Evolutionary conservation across 2,113 vertebrate genomes (phyloP).

Genomic region (Pelodiscus sinensis): DNA sequence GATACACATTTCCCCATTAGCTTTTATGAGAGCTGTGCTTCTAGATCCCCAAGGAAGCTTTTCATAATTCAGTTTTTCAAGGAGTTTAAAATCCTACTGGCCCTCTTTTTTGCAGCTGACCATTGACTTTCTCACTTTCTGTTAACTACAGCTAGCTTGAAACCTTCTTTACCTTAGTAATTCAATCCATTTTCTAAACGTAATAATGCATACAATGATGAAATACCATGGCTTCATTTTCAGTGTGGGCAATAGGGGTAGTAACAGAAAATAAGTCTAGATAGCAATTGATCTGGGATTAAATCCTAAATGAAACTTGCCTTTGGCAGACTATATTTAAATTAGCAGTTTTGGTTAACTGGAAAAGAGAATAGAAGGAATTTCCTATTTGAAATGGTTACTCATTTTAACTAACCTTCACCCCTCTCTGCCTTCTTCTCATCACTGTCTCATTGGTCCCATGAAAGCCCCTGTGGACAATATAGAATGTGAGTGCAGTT

Average conservation of each 20-base stretch:
- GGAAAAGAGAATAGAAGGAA: background rate
- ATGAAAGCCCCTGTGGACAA: conserved; percentile 32
- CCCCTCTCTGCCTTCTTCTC: conserved; percentile 29
- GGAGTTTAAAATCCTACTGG: background rate
- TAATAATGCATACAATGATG: background rate
- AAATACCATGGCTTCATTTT: background rate
- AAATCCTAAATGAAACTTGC: background rate
- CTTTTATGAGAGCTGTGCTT: background rate
- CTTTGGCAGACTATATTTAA: conserved; percentile 28
- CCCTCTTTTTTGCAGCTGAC: background rate
- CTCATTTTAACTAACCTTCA: background rate
- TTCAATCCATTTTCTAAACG: background rate
- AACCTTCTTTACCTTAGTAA: background rate
- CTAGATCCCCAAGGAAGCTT: background rate
- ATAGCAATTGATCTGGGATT: background rate
- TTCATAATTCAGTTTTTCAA: background rate
- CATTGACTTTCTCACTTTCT: background rate
- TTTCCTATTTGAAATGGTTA: background rate
- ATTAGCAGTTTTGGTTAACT: background rate
- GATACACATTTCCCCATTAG: background rate
- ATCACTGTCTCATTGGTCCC: conserved; percentile 9
- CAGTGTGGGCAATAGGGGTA: background rate
- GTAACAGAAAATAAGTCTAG: background rate
- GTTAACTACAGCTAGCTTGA: background rate
- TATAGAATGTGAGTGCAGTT: conserved; percentile 46